These are phyloP conservation scores for Bombus waltoni DNA, from an alignment of 1,140 invertebrate species.

Conservation along the genomic window DNA sequence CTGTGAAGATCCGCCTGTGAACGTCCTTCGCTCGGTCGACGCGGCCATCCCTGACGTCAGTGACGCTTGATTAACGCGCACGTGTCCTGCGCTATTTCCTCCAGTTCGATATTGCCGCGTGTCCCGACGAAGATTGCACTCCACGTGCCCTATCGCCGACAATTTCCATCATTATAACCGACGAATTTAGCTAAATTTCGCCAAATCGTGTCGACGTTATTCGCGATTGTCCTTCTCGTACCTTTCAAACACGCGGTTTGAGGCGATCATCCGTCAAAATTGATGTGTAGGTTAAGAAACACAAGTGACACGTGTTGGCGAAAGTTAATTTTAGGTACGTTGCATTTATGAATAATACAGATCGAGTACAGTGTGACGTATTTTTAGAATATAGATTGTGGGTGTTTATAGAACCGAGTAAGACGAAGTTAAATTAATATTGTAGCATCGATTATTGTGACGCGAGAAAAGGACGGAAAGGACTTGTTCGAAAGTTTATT, in stretches of 20 bases:
- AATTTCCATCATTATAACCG: not conserved
- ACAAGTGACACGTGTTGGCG: not conserved
- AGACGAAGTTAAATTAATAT: not conserved
- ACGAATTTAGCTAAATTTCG: not conserved
- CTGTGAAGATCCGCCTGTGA: slow-evolving; percentile 26
- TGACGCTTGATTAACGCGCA: slow-evolving; percentile 54
- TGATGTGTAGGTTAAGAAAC: not conserved
- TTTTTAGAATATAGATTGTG: not conserved
- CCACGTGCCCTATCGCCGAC: no score
- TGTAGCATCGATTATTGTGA: not conserved
- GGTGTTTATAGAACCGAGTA: not conserved
- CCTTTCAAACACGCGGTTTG: no score
- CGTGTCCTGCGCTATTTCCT: slow-evolving; percentile 11
- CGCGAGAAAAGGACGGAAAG: not conserved
- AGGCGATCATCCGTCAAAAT: no score
- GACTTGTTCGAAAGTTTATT: not conserved
- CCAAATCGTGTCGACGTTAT: no score
- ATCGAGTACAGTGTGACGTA: not conserved
- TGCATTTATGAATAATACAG: not conserved
- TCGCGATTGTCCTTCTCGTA: no score
- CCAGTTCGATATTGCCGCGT: not conserved
- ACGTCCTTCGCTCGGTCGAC: slow-evolving; percentile 4
- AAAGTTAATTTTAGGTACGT: not conserved
- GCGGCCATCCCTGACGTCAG: slow-evolving; percentile 54
- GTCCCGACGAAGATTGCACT: not conserved